Evolutionary conservation across 2,113 vertebrate genomes (phyloP).

Genomic region (Lichenostomus cassidix): DNA sequence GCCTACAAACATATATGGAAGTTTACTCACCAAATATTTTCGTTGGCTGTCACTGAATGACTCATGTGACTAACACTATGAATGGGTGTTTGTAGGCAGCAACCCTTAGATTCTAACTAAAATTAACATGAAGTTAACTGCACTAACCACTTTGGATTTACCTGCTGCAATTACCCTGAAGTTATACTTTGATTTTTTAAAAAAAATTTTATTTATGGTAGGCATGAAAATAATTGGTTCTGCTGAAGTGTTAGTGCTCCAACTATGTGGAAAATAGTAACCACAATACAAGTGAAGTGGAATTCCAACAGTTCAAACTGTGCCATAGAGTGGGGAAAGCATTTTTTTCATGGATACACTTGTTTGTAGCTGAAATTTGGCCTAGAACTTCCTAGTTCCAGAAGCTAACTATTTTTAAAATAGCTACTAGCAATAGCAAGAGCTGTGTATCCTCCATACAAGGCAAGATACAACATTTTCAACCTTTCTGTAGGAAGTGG

Average conservation of each 20-base stretch:
- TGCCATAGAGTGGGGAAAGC: not conserved
- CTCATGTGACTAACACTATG: conserved; percentile 3
- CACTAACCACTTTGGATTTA: conserved; percentile 13
- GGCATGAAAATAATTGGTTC: not conserved
- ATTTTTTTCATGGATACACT: not conserved
- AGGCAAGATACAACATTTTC: not conserved
- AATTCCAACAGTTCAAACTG: not conserved
- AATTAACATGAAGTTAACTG: conserved; percentile 37
- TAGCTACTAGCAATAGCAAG: not conserved
- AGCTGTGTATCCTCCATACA: not conserved
- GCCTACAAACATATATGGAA: conserved; percentile 30
- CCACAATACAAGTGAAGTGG: not conserved
- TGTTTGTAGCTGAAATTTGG: not conserved
- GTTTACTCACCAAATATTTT: conserved; percentile 64
- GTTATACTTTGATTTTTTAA: conserved; percentile 11
- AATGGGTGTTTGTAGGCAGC: conserved; percentile 25
- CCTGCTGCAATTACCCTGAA: conserved; percentile 41
- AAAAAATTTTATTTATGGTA: not conserved
- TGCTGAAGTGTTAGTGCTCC: not conserved
- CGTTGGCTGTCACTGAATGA: conserved; percentile 35
- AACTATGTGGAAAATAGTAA: not conserved
- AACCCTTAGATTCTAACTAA: not conserved
- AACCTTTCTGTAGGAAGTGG: not conserved
- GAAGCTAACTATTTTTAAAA: not conserved
- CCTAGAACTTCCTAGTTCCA: not conserved